Conservation (phyloP, 2,888 invertebrate genomes). For the Octodonta nipae region DNA sequence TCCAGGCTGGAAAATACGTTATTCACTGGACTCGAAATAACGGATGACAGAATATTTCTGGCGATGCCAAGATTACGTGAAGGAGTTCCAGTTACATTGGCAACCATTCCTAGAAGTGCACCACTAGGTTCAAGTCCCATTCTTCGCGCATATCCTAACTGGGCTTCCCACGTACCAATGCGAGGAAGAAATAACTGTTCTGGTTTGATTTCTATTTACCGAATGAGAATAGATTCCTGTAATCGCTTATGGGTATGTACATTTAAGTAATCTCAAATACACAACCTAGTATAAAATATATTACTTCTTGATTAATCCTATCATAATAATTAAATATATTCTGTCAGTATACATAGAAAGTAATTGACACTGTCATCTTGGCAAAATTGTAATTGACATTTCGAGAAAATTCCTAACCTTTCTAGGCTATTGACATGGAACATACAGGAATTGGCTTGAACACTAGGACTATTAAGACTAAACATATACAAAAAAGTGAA, state of each 20-base stretch:
- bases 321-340: too few species aligned
- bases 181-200: constrained; percentile 61
- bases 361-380: too few species aligned
- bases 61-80: constrained; percentile 59
- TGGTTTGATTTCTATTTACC: constrained; percentile 65
- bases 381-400: too few species aligned
- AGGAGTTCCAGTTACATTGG: constrained; percentile 65
- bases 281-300: too few species aligned
- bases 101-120: constrained; percentile 50
- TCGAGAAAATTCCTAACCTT: too few species aligned
- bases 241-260: constrained; percentile 57
- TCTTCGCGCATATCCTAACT: constrained; percentile 31
- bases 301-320: too few species aligned
- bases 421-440: too few species aligned
- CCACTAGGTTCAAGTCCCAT: constrained; percentile 53
- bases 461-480: too few species aligned
- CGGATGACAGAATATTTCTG: constrained; percentile 59
- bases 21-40: constrained; percentile 62
- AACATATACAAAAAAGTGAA: too few species aligned
- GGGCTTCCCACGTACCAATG: constrained; percentile 58
- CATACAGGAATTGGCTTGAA: too few species aligned
- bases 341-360: too few species aligned
- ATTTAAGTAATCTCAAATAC: background rate
- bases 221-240: constrained; percentile 63
- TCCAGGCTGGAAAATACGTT: constrained; percentile 62